Percentiles rank a stretch among this genome's conserved stretches.
Conservation (phyloP, 2,888 invertebrate species). For the Eurytoma adleriae region DNA sequence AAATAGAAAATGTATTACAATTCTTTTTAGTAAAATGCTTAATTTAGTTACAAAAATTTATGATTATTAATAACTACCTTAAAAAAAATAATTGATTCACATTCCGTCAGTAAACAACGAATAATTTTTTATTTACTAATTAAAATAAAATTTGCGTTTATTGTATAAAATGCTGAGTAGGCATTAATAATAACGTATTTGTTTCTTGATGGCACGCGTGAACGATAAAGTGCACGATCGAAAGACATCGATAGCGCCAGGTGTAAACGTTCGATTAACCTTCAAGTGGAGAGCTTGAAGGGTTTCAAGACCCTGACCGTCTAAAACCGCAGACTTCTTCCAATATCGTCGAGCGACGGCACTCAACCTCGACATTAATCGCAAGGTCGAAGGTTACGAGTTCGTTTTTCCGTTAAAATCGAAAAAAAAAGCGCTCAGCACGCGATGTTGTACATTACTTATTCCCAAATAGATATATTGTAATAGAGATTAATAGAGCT, state of each 20-base stretch:
- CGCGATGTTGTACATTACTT: neutral
- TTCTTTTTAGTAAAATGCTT: no score
- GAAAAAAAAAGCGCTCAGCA: conserved; percentile 25
- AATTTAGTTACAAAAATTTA: no score
- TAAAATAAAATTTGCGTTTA: no score
- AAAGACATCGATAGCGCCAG: conserved; percentile 13
- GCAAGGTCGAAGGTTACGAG: conserved; percentile 48
- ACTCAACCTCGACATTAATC: conserved; percentile 43
- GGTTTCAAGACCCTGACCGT: conserved; percentile 59
- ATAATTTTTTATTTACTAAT: no score
- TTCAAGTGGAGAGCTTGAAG: conserved; percentile 28
- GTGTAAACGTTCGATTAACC: conserved; percentile 51
- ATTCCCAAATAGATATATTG: neutral
- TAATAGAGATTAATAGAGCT: neutral
- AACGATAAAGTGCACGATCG: conserved; percentile 10
- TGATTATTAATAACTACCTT: no score
- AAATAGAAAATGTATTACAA: no score
- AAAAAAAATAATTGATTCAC: no score
- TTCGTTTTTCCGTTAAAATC: conserved; percentile 48
- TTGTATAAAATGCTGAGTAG: no score
- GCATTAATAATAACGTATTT: no score
- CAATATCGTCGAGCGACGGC: conserved; percentile 36
- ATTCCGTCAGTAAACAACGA: no score
- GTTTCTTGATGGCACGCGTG: neutral
- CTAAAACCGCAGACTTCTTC: conserved; percentile 51